phyloP scores from a whole-genome alignment of 35 echinoderm and acorn worm genomes.

The Amphiura filiformis region DNA sequence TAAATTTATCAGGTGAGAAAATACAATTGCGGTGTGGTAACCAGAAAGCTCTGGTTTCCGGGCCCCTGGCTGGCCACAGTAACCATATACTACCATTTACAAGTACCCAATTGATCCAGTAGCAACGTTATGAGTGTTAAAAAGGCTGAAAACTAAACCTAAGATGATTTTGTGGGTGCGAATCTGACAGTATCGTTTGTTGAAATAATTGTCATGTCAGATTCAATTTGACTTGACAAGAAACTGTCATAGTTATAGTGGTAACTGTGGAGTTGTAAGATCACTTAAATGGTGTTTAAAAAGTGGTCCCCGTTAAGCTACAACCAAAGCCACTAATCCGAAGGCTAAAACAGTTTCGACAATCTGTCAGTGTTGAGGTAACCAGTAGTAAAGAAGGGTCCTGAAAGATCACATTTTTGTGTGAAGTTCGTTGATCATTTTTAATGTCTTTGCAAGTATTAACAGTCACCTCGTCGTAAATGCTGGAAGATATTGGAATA shows the following conservation, averaged over 20 bases:
- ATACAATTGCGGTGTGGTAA: background rate
- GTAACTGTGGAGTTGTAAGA: too few species aligned
- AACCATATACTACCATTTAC: background rate
- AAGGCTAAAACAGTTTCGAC: too few species aligned
- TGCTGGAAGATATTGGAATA: too few species aligned
- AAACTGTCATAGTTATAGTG: background rate
- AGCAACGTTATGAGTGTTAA: background rate
- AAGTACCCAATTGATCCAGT: background rate
- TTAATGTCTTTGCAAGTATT: too few species aligned
- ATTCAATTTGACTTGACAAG: background rate
- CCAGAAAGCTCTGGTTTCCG: constrained; percentile 8
- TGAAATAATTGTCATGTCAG: background rate
- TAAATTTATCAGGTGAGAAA: background rate
- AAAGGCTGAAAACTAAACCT: background rate
- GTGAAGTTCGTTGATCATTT: too few species aligned
- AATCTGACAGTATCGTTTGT: constrained; percentile 1
- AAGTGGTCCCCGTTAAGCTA: too few species aligned
- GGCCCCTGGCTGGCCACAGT: background rate
- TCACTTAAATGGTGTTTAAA: too few species aligned
- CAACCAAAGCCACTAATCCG: too few species aligned
- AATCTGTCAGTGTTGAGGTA: too few species aligned
- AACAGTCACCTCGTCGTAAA: too few species aligned
- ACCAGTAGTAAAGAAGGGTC: too few species aligned
- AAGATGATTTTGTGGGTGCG: background rate
- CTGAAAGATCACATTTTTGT: too few species aligned